These are phyloP conservation scores for Leiothrix lutea DNA, from an alignment of 2,113 vertebrate genomes.

Conservation along the genomic window DNA sequence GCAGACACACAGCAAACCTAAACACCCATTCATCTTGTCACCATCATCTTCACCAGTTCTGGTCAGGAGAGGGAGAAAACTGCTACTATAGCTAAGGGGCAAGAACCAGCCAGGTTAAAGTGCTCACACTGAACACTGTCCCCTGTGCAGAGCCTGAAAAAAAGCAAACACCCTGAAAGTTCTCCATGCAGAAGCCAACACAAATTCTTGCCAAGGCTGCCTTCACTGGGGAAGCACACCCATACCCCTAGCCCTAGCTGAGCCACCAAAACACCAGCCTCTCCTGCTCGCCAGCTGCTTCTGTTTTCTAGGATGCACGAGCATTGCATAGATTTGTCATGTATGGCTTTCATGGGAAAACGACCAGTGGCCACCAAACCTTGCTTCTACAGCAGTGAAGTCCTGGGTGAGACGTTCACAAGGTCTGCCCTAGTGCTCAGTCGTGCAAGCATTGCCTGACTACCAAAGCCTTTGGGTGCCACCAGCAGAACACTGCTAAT, in stretches of 20 bases:
- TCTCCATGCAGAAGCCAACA: not conserved
- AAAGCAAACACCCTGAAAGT: not conserved
- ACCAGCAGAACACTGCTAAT: not conserved
- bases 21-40: not conserved
- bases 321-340: not conserved
- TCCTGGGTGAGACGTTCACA: not conserved
- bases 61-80: not conserved
- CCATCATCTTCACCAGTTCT: not conserved
- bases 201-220: fast-evolving
- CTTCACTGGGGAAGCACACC: not conserved
- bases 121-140: not conserved
- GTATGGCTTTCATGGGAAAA: not conserved
- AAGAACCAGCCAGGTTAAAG: not conserved
- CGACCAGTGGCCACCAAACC: not conserved
- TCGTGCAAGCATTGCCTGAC: not conserved
- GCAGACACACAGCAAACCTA: not conserved
- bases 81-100: not conserved
- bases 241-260: not conserved
- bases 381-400: not conserved
- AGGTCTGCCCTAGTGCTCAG: not conserved
- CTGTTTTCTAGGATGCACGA: not conserved
- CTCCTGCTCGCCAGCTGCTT: not conserved
- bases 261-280: fast-evolving
- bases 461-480: not conserved
- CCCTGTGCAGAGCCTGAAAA: not conserved